Base-by-base conservation (phyloP, 1,140 invertebrate genomes). In the Coelopa frigida region DNA sequence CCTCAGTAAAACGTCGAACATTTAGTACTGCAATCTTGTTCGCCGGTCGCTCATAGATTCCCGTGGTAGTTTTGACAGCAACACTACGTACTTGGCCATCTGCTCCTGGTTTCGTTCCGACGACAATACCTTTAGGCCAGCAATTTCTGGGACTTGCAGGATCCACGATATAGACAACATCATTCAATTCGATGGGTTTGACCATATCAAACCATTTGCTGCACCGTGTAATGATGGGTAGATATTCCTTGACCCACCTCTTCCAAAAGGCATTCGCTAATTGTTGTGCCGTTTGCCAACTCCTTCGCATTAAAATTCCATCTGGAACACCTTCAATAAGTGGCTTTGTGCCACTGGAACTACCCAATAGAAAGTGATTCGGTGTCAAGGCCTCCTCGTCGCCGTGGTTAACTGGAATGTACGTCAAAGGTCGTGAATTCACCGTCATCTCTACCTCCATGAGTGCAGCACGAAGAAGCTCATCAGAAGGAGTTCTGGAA, bases 351-450 rank as follows among this genome's bases (percentile, higher is more conserved):
- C 42, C 48, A 0, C 56, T 41, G 6, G 62, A 52, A 4, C 41
- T 38, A 0, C 59, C 61, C 17, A 68, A 52, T 14, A 72, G 23
- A 15, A 64, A 56, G 45, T 61, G 59, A 18, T 50, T 48, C 5
- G 64, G 61, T 4, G 61, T 68, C 7, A 64, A 45, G 7, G 55
- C 53, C 8, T 55, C 47, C 2, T 47, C 33, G 21, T 64, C 55
- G 14, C 38, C 43, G 7, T 58, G 53, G 33, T 69, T 48, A 1
- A 54, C 44, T 22, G 44, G 52, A 10, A 61, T 52, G 31, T 59
- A 53, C 1, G 51, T 55, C 4, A 60, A 42, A 18, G 53, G 54
- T 12, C 57, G 40, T 2, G 35, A 36, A 45, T 57, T 61, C n/a
- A 59, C n/a, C 6, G 54, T 29, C 10, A 14, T 38, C 33, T 52